Evolutionary conservation across 2,888 invertebrate genomes (phyloP).

Genomic region (Pristionchus exspectatus): DNA sequence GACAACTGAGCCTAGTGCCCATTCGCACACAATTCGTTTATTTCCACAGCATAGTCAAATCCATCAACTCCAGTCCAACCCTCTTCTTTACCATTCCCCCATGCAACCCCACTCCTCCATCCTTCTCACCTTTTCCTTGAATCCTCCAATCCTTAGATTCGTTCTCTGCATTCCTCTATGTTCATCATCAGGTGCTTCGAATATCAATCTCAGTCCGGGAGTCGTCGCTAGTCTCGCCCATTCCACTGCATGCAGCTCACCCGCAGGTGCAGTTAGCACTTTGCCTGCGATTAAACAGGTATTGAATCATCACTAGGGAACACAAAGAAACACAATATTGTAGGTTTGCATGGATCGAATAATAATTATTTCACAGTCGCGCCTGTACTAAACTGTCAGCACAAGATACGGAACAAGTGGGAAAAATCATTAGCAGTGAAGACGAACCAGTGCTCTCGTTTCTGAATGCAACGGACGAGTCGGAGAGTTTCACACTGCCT

Average conservation of each 20-base stretch:
- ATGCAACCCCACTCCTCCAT: neutral
- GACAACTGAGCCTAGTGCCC: too few relatives aligned
- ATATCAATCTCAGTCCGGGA: slow-evolving; percentile 91
- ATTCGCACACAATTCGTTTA: neutral
- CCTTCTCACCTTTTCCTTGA: slow-evolving; percentile 84
- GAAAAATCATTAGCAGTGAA: neutral
- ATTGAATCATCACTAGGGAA: neutral
- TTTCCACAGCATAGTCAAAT: too few relatives aligned
- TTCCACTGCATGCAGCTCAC: slow-evolving; percentile 92
- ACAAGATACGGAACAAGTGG: neutral
- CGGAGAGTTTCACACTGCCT: slow-evolving; percentile 93
- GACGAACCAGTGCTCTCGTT: slow-evolving; percentile 92
- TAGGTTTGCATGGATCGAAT: too few relatives aligned
- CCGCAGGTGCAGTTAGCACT: slow-evolving; percentile 83
- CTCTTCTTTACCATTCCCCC: too few relatives aligned
- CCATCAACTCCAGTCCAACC: neutral
- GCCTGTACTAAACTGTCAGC: too few relatives aligned
- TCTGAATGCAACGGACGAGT: slow-evolving; percentile 92
- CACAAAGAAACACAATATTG: too few relatives aligned
- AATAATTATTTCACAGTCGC: too few relatives aligned
- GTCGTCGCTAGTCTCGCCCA: slow-evolving; percentile 94
- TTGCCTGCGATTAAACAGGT: neutral
- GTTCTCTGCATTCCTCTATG: slow-evolving; percentile 83
- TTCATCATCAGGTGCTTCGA: slow-evolving; percentile 83
- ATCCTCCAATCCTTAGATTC: slow-evolving; percentile 93